These are phyloP conservation scores for Drosophila malerkotliana DNA, from an alignment of 1,140 invertebrate species.

Conservation along the genomic window DNA sequence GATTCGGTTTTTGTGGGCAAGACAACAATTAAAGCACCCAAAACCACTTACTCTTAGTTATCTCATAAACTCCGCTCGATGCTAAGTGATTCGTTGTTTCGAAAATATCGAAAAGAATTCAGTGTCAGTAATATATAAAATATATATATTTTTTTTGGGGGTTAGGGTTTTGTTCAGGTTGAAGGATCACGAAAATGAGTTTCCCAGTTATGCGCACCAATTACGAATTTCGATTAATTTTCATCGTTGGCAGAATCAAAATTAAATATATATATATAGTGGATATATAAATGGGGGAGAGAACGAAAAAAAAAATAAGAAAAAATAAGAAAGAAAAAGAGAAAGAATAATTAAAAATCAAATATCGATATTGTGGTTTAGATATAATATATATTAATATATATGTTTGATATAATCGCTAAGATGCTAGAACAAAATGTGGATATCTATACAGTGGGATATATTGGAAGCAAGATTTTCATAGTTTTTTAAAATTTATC, in stretches of 20 bases:
- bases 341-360: constrained; percentile 49
- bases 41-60: constrained; percentile 83
- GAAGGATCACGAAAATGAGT: constrained; percentile 37
- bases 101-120: constrained; percentile 51
- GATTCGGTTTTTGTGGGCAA: constrained; percentile 45
- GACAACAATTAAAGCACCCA: constrained; percentile 84
- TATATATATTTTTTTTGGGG: constrained; percentile 5
- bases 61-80: constrained; percentile 80
- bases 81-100: constrained; percentile 75
- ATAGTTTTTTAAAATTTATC: constrained; percentile 7
- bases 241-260: constrained; percentile 17
- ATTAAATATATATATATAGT: constrained; percentile 11
- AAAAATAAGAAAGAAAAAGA: constrained; percentile 49
- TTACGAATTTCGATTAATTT: constrained; percentile 39
- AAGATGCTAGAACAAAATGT: constrained; percentile 29
- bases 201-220: constrained; percentile 73
- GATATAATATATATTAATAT: not conserved
- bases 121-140: constrained; percentile 47
- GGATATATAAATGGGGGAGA: constrained; percentile 21
- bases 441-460: constrained; percentile 41
- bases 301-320: constrained; percentile 29
- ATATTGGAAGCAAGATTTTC: constrained; percentile 2
- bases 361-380: constrained; percentile 27
- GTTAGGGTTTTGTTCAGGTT: constrained; percentile 28
- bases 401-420: constrained; percentile 3